Base-by-base conservation (phyloP, 2,888 invertebrate species). In the Protophormia terraenovae region DNA sequence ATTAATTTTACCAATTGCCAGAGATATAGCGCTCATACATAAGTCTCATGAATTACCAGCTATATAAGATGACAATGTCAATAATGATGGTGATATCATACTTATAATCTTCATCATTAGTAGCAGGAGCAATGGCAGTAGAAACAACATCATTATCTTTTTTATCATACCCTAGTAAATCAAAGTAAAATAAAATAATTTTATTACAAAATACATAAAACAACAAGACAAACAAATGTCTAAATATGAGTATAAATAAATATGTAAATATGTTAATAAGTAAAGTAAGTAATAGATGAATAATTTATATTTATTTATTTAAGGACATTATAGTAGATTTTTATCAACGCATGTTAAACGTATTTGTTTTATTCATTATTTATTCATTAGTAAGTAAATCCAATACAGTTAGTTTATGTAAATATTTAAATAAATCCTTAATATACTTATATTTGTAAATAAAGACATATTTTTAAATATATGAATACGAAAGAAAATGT, bases 221-320 rank as follows among this genome's bases (percentile, higher is more conserved):
- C 6, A 29, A 19, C 5, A 50, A 32, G 12, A 67, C 3, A 29
- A 19, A 38, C 22, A 62, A 38, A 38, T 62, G 38, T 38, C 14
- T 35, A 27, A 14, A 62, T 62, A 62, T 22, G 24, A 3, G 24
- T 19, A 4, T 22, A 35, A 22, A 19, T 67, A 45, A n/a, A 47
- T 67, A 35, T 29, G 45, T 16, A 66, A 58, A 27, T 58, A 41
- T 72, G 27, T 19, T 27, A 45, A 58, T 41, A 72, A 29, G 45
- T 58, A 71, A 38, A 71, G 53, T 35, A 55, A n/a, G 50, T 24
- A 55, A 62, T 16, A 29, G n/a, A 75, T 53, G 29, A 75, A 75
- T 75, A 53, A 64, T 53, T 50, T 75, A 64, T 75, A n/a, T n/a
- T 19, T 75, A 64, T 75, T 64, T 64, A 27, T 35, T 53, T 64